Conservation (phyloP, 1,140 invertebrate genomes). For the Asbolus verrucosus region DNA sequence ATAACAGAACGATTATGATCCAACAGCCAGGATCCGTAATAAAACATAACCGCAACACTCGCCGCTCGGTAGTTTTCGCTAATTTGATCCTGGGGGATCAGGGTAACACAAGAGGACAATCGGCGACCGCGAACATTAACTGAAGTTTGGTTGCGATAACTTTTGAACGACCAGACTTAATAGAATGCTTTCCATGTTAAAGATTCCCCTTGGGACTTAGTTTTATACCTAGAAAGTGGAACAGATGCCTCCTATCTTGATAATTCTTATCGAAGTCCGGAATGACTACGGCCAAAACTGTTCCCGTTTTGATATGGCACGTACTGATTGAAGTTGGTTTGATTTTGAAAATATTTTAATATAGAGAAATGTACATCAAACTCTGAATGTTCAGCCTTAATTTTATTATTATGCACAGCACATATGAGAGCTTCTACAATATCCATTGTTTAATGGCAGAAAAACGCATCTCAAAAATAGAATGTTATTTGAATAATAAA, state of each 20-base stretch:
- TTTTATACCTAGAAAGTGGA: conserved; percentile 38
- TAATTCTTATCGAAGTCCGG: conserved; percentile 17
- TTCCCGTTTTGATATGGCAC: conserved; percentile 12
- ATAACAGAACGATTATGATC: conserved; percentile 37
- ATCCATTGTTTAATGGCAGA: background rate
- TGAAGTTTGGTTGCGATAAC: conserved; percentile 43
- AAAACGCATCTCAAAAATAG: conserved; percentile 10
- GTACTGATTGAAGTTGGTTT: background rate
- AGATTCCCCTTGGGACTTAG: conserved; percentile 30
- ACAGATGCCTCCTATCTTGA: conserved; percentile 25
- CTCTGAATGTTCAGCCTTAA: too few relatives aligned
- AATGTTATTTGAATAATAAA: conserved; percentile 23
- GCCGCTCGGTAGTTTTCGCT: conserved; percentile 45
- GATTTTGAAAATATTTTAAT: conserved; percentile 1
- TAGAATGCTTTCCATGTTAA: conserved; percentile 56
- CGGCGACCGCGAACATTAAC: conserved; percentile 46
- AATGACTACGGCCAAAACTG: conserved; percentile 3
- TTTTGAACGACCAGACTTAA: conserved; percentile 49
- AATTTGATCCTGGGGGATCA: conserved; percentile 48
- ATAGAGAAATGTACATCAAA: too few relatives aligned
- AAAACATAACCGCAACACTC: conserved; percentile 52
- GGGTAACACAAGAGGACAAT: conserved; percentile 44
- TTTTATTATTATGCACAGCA: conserved; percentile 7
- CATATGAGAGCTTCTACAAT: too few relatives aligned
- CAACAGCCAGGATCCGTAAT: conserved; percentile 35